Conservation (phyloP, 2,888 invertebrate species). For the Phania funesta region DNA sequence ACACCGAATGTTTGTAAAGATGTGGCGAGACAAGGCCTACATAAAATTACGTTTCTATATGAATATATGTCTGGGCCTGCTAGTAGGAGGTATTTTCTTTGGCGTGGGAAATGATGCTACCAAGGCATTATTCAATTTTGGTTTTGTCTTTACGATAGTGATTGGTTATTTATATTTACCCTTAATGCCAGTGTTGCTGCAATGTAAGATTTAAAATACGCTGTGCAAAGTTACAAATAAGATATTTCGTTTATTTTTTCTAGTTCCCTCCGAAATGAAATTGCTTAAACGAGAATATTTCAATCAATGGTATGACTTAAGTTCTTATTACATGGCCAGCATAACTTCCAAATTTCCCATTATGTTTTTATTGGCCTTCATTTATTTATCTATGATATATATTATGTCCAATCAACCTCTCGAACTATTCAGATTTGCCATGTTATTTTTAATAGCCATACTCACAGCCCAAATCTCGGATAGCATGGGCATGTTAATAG, state of each 20-base stretch:
- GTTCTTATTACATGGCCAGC: conserved; percentile 89
- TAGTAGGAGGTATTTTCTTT: conserved; percentile 86
- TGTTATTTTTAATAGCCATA: conserved; percentile 87
- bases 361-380: conserved; percentile 85
- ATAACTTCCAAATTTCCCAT: conserved; percentile 86
- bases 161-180: conserved; percentile 91
- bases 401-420: conserved; percentile 88
- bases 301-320: conserved; percentile 91
- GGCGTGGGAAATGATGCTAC: conserved; percentile 90
- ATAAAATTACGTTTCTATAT: conserved; percentile 86
- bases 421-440: conserved; percentile 84
- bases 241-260: conserved; percentile 67
- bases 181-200: conserved; percentile 89
- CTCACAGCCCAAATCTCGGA: conserved; percentile 89
- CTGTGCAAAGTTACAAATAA: not conserved
- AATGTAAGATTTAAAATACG: conserved; percentile 84
- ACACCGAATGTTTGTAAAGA: conserved; percentile 87
- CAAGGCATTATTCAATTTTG: conserved; percentile 91
- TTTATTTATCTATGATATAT: conserved; percentile 87
- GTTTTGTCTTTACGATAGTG: conserved; percentile 89
- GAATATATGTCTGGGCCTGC: conserved; percentile 85
- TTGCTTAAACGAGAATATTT: conserved; percentile 89
- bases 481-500: conserved; percentile 88
- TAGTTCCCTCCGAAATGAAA: conserved; percentile 90
- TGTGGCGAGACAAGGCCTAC: conserved; percentile 88